Percentiles rank a stretch among this genome's conserved stretches.
Evolutionary conservation across 1,140 invertebrate genomes (phyloP).

Genomic region (Saxidomus purpurata): DNA sequence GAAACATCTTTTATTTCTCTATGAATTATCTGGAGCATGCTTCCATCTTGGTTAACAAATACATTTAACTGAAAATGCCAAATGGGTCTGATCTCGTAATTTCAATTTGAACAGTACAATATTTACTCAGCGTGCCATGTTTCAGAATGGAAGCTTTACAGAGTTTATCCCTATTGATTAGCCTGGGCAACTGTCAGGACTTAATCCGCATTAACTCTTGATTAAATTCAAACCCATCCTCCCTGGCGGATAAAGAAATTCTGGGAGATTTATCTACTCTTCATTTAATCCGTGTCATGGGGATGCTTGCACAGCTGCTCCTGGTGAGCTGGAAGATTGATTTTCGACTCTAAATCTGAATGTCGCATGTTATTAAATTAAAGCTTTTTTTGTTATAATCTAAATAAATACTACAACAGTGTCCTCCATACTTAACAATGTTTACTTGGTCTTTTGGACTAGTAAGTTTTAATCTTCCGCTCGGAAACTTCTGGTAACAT

Average conservation of each 20-base stretch:
- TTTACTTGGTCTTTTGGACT: background rate
- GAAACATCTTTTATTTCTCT: no score
- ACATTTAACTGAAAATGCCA: background rate
- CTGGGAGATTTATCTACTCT: slow-evolving; percentile 49
- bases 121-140: slow-evolving; percentile 42
- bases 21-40: no score
- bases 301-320: slow-evolving; percentile 47
- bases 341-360: background rate
- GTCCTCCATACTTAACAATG: background rate
- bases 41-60: background rate
- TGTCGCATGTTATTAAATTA: background rate
- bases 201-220: slow-evolving; percentile 53
- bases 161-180: slow-evolving; percentile 36
- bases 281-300: slow-evolving; percentile 41
- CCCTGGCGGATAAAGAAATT: slow-evolving; percentile 8
- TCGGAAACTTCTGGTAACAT: no score
- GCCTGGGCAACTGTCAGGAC: background rate
- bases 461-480: background rate
- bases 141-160: background rate
- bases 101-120: slow-evolving; percentile 27
- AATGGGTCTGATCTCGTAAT: background rate
- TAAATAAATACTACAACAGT: background rate
- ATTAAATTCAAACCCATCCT: slow-evolving; percentile 56
- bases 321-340: slow-evolving; percentile 41
- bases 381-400: background rate